Percentiles rank a stretch among this genome's conserved stretches.
phyloP scores from a whole-genome alignment of 2,888 invertebrate species.

The Megalurothrips usitatus region DNA sequence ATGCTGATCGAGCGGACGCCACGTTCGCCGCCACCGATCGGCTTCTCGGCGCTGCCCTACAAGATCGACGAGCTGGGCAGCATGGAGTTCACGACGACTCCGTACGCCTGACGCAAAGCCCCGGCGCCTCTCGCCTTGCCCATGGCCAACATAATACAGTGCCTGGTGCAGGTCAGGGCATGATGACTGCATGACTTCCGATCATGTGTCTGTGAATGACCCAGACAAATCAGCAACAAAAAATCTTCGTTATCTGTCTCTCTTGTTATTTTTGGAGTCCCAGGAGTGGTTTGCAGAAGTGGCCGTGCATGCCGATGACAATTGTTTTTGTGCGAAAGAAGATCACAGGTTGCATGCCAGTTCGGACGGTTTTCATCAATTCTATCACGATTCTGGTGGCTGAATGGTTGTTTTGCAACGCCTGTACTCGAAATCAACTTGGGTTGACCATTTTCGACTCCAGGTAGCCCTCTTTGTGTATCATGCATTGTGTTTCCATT shows the following conservation, averaged over 20 bases:
- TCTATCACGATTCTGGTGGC: background rate
- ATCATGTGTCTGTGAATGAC: background rate
- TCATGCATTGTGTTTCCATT: too few relatives aligned
- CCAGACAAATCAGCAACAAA: background rate
- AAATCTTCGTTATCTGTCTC: background rate
- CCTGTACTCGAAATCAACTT: too few relatives aligned
- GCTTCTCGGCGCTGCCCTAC: conserved; percentile 47
- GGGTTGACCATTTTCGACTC: too few relatives aligned
- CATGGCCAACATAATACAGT: background rate
- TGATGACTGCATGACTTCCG: background rate
- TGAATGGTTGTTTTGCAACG: too few relatives aligned
- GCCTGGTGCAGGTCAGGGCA: conserved; percentile 3
- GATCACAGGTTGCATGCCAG: background rate
- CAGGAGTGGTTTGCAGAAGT: background rate
- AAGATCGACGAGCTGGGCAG: conserved; percentile 61
- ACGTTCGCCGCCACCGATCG: conserved; percentile 44
- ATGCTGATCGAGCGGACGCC: conserved; percentile 44
- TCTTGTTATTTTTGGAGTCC: background rate
- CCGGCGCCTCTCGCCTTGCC: background rate
- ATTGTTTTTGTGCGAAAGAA: background rate
- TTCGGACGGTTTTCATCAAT: background rate
- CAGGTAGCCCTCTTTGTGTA: too few relatives aligned
- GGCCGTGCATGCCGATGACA: background rate
- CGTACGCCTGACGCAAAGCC: conserved; percentile 41
- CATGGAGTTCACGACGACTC: conserved; percentile 49